A percentile compares a stretch with the other conserved stretches of the same genome.
These are phyloP conservation scores for Caenorhabditis remanei DNA, from an alignment of 1,140 invertebrate species.

Conservation along the genomic window DNA sequence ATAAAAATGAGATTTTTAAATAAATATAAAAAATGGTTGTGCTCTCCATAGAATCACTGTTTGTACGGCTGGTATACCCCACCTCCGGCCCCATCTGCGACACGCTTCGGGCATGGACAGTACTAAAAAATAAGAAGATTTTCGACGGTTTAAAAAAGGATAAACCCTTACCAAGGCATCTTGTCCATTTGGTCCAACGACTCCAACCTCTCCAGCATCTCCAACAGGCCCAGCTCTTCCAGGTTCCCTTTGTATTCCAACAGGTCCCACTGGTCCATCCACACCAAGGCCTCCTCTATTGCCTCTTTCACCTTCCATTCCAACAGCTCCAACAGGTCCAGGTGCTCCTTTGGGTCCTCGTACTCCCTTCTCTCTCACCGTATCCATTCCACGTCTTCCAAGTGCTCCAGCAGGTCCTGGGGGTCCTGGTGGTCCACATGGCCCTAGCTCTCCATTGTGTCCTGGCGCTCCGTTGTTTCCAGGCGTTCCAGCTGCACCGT, in stretches of 20 bases:
- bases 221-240: conserved; percentile 47
- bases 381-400: conserved; percentile 58
- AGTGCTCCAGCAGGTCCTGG: conserved; percentile 53
- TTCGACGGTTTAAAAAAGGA: background rate
- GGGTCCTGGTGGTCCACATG: conserved; percentile 31
- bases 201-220: conserved; percentile 24
- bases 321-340: conserved; percentile 24
- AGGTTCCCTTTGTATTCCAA: conserved; percentile 24
- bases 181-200: conserved; percentile 26
- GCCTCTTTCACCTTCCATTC: conserved; percentile 8
- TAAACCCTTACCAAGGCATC: conserved; percentile 60
- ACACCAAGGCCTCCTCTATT: conserved; percentile 35
- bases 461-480: conserved; percentile 54
- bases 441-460: conserved; percentile 51
- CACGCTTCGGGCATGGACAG: conserved; percentile 59
- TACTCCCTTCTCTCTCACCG: background rate
- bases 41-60: conserved; percentile 9
- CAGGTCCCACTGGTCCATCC: conserved; percentile 12
- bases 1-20: background rate
- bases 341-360: conserved; percentile 43
- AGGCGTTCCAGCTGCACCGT: background rate
- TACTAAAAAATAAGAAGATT: conserved; percentile 54
- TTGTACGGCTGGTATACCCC: conserved; percentile 30
- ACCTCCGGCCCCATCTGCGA: conserved; percentile 14
- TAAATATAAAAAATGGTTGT: conserved; percentile 8